phyloP scores from a whole-genome alignment of 2,797 vertebrate genomes.

The Micropoecilia bifurca region DNA sequence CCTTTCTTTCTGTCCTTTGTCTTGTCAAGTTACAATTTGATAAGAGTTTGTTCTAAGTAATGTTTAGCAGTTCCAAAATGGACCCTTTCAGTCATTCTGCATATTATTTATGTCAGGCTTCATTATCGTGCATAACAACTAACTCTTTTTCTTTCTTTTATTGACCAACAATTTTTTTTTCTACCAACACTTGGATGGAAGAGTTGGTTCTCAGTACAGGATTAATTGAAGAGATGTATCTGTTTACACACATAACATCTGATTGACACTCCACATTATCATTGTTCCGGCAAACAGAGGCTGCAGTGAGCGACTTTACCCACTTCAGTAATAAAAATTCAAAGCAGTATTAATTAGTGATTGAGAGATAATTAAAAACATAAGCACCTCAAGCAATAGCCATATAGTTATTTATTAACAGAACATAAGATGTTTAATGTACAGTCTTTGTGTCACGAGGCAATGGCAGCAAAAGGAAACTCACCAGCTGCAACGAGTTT shows the following conservation, averaged over 20 bases:
- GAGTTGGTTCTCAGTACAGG: not conserved
- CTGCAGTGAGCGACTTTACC: not conserved
- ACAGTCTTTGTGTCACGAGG: not conserved
- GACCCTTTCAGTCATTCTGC: not conserved
- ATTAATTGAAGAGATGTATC: not conserved
- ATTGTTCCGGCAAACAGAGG: not conserved
- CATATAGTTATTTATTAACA: not conserved
- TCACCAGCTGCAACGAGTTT: conserved; percentile 3
- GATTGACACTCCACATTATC: not conserved
- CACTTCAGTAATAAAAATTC: not conserved
- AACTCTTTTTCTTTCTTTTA: not conserved
- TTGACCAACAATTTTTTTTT: not conserved
- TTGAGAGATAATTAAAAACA: not conserved
- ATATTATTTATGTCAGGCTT: not conserved
- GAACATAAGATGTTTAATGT: not conserved
- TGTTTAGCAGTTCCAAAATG: not conserved
- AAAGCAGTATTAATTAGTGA: not conserved
- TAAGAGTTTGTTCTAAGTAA: not conserved
- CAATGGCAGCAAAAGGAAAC: not conserved
- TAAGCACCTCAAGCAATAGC: not conserved
- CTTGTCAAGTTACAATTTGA: not conserved
- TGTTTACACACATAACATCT: not conserved
- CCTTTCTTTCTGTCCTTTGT: not conserved
- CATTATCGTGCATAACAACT: too few relatives aligned
- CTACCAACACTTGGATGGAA: too few relatives aligned